These are phyloP conservation scores for Alcis repandata DNA, from an alignment of 2,888 invertebrate species.

Conservation along the genomic window DNA sequence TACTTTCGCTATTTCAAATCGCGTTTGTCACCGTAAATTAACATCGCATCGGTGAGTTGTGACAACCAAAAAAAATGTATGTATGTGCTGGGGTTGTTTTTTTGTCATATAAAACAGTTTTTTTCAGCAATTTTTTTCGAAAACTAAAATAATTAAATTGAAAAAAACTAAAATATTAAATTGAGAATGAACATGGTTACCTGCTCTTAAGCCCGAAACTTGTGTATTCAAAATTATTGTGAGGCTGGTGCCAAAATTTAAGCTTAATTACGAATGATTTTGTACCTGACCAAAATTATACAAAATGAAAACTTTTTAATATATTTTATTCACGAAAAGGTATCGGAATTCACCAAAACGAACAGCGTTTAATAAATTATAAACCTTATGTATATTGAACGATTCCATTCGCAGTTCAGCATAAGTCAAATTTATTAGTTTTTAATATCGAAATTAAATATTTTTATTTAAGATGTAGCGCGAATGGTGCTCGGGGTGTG, in stretches of 20 bases:
- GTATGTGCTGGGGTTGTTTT: too few species aligned
- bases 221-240: constrained; percentile 4
- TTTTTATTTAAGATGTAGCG: constrained; percentile 42
- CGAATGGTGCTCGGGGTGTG: constrained; percentile 26
- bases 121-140: too few species aligned
- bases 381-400: constrained; percentile 51
- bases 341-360: constrained; percentile 70
- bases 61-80: too few species aligned
- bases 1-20: too few species aligned
- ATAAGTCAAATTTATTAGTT: constrained; percentile 54
- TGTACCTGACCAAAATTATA: constrained; percentile 18
- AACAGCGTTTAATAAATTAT: constrained; percentile 44
- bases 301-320: not conserved
- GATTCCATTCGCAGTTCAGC: constrained; percentile 57
- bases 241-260: constrained; percentile 39
- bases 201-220: not conserved
- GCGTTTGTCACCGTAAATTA: too few species aligned
- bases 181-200: too few species aligned
- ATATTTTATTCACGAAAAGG: constrained; percentile 51
- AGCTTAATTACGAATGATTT: constrained; percentile 25
- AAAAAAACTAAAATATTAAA: too few species aligned
- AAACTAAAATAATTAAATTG: too few species aligned
- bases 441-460: constrained; percentile 48
- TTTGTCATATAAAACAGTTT: too few species aligned
- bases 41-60: too few species aligned